These are phyloP conservation scores for Spinus pinus DNA, from an alignment of 2,797 vertebrate genomes.

Conservation along the genomic window DNA sequence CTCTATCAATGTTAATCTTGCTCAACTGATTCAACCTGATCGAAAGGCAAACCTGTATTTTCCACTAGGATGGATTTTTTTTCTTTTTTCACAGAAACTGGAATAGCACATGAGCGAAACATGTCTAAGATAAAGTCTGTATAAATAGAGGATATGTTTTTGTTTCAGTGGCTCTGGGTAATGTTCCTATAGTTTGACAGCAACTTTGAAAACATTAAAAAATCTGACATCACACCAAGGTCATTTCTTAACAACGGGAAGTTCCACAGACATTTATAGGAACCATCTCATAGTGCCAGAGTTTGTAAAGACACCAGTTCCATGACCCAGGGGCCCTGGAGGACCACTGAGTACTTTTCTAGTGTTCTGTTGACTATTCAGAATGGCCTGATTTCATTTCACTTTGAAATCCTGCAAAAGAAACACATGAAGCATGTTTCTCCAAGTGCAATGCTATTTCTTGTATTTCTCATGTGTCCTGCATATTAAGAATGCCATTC, in stretches of 20 bases:
- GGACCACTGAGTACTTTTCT: rapidly evolving
- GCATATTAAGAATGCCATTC: neutral
- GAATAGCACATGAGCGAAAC: neutral
- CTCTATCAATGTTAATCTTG: neutral
- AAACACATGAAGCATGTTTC: neutral
- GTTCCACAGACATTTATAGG: neutral
- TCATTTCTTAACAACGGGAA: neutral
- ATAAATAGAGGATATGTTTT: neutral
- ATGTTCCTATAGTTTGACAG: neutral
- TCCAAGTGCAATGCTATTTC: neutral
- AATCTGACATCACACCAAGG: neutral
- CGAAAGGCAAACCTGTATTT: neutral
- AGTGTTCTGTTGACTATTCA: neutral
- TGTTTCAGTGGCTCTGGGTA: neutral
- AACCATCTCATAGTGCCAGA: neutral
- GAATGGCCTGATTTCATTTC: neutral
- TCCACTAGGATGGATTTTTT: neutral
- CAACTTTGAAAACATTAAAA: neutral
- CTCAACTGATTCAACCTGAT: neutral
- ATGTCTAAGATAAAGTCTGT: neutral
- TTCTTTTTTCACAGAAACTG: neutral
- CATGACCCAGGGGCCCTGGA: neutral
- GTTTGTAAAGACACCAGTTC: neutral
- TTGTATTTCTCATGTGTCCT: neutral
- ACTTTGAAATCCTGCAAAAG: neutral